Percentiles rank a stretch among this genome's conserved stretches.
These are phyloP conservation scores for Pherbina coryleti DNA, from an alignment of 2,888 invertebrate genomes.

Conservation along the genomic window DNA sequence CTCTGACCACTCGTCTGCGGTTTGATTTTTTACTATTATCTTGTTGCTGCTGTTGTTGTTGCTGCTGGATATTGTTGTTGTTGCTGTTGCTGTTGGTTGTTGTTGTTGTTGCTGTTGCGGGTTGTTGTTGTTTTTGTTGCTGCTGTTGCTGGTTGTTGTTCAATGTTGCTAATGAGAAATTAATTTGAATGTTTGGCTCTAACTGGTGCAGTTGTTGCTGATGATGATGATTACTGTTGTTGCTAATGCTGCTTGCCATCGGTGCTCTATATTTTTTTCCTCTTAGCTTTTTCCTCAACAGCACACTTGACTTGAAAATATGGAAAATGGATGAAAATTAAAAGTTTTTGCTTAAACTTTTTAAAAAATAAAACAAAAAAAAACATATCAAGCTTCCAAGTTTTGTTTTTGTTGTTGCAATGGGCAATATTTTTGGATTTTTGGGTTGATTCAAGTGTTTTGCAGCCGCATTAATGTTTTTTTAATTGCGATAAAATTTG, in stretches of 20 bases:
- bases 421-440: too few relatives aligned
- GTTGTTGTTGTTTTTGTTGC: conserved; percentile 10
- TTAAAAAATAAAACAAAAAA: background rate
- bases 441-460: background rate
- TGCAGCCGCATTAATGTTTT: background rate
- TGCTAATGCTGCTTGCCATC: background rate
- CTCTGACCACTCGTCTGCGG: too few relatives aligned
- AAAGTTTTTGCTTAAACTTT: conserved; percentile 7
- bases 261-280: background rate
- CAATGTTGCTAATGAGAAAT: conserved; percentile 33
- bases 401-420: background rate
- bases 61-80: conserved; percentile 4
- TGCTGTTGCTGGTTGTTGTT: background rate
- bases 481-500: conserved; percentile 18
- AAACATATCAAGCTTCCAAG: background rate
- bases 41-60: conserved; percentile 6
- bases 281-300: background rate
- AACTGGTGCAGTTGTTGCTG: background rate
- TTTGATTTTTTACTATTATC: background rate
- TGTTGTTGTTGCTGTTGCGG: conserved; percentile 6
- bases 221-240: background rate
- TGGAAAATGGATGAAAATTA: background rate
- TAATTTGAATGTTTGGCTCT: conserved; percentile 7
- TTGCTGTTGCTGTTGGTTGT: background rate
- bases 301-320: background rate